These are phyloP conservation scores for Hirudo medicinalis DNA, from an alignment of 1,140 invertebrate genomes.

Conservation along the genomic window DNA sequence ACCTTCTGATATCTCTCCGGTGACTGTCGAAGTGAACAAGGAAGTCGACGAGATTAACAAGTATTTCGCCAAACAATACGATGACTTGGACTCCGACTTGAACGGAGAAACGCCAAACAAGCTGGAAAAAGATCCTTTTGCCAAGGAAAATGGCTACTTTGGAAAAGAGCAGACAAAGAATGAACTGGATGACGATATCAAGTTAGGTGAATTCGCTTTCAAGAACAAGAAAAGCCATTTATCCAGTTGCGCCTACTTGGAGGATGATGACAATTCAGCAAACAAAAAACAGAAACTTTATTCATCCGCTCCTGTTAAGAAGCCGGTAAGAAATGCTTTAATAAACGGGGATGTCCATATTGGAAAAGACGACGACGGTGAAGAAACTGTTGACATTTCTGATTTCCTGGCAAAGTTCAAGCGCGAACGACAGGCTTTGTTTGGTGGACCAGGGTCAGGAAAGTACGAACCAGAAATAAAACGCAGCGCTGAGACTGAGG, in stretches of 20 bases:
- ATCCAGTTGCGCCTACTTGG: background rate
- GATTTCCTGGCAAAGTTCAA: conserved; percentile 12
- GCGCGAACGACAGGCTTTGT: conserved; percentile 8
- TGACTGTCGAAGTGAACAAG: background rate
- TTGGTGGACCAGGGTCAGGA: background rate
- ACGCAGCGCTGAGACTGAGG: conserved; percentile 11
- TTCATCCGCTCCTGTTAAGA: background rate
- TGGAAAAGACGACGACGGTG: background rate
- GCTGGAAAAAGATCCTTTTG: background rate
- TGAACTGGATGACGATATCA: background rate
- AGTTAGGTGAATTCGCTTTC: background rate
- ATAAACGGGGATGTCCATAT: background rate
- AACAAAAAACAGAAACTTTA: no score
- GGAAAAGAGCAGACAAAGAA: background rate
- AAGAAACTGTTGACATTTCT: background rate
- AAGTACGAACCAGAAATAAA: background rate
- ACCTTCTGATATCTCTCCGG: background rate
- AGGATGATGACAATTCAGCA: background rate
- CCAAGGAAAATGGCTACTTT: background rate
- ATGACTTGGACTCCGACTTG: no score
- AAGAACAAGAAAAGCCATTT: background rate
- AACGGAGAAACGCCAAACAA: background rate
- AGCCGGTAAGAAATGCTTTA: background rate
- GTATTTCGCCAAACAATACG: conserved; percentile 1
- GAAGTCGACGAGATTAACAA: conserved; percentile 4